Base-by-base conservation (phyloP, 2,113 vertebrate genomes). In the Eurystomus gularis region DNA sequence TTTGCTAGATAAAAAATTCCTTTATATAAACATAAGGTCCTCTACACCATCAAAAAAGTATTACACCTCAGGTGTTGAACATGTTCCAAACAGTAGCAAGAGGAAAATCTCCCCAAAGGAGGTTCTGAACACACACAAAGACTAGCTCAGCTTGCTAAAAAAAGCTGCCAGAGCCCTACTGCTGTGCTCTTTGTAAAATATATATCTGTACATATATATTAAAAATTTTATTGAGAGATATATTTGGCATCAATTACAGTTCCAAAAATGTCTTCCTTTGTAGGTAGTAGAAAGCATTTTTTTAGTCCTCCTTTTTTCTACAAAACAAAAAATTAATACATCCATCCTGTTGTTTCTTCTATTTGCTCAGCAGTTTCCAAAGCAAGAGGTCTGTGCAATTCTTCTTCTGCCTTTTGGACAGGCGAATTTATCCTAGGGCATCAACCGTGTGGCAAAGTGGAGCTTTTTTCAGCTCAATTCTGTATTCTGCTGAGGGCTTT, bases 311-410 rank as follows among this genome's bases (percentile, higher is more conserved):
- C 5, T 82, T 66, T 66, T 72, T 73, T 25, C 17, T 13, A 60
- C 5, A 37, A 26, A 69, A 35, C 3, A 37, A 72, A 65, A 42
- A 26, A 44, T 25, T 33, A 49, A 82, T 65, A 29, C 13, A 76
- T 21, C 6, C 23, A 40, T 86, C 40, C 57, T 80, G 26, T 37
- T 82, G 24, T 79, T 88, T 57, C 37, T 83, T 64, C 46, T 75
- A 26, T 81, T 92, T 81, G 60, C 40, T 86, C 76, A 93, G 68
- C 46, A 54, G 68, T 71, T 93, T 91, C 64, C 68, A 96, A 77
- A 94, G 64, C 42, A 77, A 78, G 37, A 83, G 19, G 12, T 16
- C 55, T 49, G 26, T 24, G 25, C 28, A 83, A 83, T 48, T 70
- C 37, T 52, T 71, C 86, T 80, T 81, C 71, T 75, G 26, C 40